A percentile compares a stretch with the other conserved stretches of the same genome.
These are phyloP conservation scores for Ciconia maguari DNA, from an alignment of 2,113 vertebrate species.

Conservation along the genomic window DNA sequence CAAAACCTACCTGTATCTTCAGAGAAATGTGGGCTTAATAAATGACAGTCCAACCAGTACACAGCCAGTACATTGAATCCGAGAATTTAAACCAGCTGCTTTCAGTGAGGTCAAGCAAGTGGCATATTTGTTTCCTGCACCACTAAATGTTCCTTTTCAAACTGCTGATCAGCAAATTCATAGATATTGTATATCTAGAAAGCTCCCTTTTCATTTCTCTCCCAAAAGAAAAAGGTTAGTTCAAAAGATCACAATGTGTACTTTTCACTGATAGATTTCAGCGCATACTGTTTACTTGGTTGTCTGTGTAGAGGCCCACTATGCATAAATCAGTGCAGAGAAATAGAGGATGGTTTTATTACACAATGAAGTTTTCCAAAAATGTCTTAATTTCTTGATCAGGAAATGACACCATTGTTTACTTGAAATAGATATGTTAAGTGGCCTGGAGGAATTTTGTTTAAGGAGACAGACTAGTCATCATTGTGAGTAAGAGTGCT, in stretches of 20 bases:
- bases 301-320: background rate
- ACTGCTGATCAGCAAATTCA: background rate
- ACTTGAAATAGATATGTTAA: slow-evolving; percentile 17
- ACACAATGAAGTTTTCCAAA: background rate
- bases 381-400: background rate
- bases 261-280: background rate
- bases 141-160: background rate
- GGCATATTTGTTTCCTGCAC: background rate
- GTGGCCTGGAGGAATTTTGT: background rate
- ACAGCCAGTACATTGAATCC: background rate
- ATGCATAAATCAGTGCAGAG: background rate
- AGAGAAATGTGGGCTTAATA: background rate
- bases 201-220: background rate
- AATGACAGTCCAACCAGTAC: background rate
- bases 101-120: background rate
- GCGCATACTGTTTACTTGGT: background rate
- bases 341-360: slow-evolving; percentile 13
- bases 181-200: background rate
- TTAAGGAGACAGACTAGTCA: background rate
- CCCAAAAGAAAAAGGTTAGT: background rate
- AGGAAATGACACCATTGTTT: slow-evolving; percentile 30
- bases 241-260: background rate
- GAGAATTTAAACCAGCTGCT: background rate
- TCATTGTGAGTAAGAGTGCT: background rate
- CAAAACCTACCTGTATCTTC: background rate